Conservation (phyloP, 2,113 vertebrate genomes). For the Eurystomus gularis region DNA sequence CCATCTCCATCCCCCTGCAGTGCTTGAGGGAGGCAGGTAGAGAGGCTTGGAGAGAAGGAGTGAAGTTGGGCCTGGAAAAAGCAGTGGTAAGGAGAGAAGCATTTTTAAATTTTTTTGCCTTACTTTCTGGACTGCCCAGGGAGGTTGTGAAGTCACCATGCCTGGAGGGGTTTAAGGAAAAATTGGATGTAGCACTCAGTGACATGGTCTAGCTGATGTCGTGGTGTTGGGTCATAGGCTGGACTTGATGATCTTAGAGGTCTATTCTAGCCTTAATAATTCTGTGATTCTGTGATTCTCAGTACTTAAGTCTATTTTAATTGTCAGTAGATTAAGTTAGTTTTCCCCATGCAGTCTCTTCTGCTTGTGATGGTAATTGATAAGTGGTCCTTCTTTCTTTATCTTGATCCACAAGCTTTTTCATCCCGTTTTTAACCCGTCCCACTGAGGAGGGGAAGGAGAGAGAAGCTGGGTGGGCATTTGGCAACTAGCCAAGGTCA, state of each 20-base stretch:
- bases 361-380: background rate
- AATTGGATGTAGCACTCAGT: no score
- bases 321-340: background rate
- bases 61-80: background rate
- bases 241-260: no score
- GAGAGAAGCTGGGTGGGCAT: fast-evolving
- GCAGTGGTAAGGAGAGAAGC: background rate
- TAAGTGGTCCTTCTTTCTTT: background rate
- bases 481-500: background rate
- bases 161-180: no score
- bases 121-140: no score
- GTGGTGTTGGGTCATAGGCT: no score
- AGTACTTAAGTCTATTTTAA: background rate
- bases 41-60: background rate
- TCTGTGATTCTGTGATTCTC: no score
- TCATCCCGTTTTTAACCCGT: background rate
- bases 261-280: no score
- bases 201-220: no score
- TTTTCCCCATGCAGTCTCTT: background rate
- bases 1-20: fast-evolving
- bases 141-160: no score
- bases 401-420: background rate
- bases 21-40: no score
- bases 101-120: background rate
- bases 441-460: background rate